Conservation (phyloP, 2,113 vertebrate species). For the Suncus etruscus region DNA sequence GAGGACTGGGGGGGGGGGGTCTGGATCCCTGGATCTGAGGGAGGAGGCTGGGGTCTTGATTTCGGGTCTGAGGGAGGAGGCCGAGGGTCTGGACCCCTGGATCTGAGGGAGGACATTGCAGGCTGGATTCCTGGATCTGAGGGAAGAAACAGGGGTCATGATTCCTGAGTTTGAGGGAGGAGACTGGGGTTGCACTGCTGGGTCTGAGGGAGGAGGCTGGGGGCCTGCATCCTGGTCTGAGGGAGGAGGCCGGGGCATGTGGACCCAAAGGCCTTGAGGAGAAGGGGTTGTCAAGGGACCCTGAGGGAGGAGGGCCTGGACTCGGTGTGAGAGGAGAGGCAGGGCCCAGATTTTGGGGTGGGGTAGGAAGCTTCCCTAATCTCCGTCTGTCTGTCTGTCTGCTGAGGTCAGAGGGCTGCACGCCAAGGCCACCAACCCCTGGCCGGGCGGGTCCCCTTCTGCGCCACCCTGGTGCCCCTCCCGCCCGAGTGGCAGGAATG, state of each 20-base stretch:
- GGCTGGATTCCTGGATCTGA: background rate
- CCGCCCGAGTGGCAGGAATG: slow-evolving; percentile 72
- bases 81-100: too few relatives aligned
- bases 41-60: background rate
- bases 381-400: too few relatives aligned
- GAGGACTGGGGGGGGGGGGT: background rate
- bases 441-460: slow-evolving; percentile 35
- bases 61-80: too few relatives aligned
- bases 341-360: background rate
- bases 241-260: too few relatives aligned
- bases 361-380: background rate
- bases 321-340: background rate
- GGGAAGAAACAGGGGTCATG: too few relatives aligned
- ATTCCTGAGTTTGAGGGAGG: background rate
- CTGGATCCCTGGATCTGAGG: background rate
- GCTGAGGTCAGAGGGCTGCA: slow-evolving; percentile 18
- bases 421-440: slow-evolving; percentile 7
- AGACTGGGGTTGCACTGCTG: too few relatives aligned
- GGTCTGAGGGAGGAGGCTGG: too few relatives aligned
- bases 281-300: background rate
- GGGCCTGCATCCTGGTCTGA: too few relatives aligned
- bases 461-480: slow-evolving; percentile 72
- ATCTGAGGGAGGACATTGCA: too few relatives aligned
- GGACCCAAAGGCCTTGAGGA: background rate
- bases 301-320: background rate